These are phyloP conservation scores for Margaritifera margaritifera DNA, from an alignment of 2,888 invertebrate genomes.

Conservation along the genomic window DNA sequence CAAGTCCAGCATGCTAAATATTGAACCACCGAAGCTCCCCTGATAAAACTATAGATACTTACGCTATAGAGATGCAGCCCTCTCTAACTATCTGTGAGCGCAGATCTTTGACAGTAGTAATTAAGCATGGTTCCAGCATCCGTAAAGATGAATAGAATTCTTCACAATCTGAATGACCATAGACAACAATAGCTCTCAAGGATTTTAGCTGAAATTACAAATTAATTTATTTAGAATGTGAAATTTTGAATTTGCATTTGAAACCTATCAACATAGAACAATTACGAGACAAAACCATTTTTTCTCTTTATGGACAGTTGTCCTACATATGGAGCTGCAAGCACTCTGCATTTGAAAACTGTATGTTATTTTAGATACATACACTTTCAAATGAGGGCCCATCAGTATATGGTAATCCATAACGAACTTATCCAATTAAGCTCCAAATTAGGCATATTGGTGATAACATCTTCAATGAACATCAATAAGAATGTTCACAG, in stretches of 20 bases:
- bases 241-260: not conserved
- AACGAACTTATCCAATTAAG: too few species aligned
- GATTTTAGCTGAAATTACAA: constrained; percentile 83
- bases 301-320: not conserved
- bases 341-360: too few species aligned
- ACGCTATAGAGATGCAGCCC: constrained; percentile 95
- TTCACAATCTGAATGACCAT: constrained; percentile 84
- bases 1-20: too few species aligned
- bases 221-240: not conserved
- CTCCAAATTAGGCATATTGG: too few species aligned
- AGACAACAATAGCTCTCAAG: constrained; percentile 86
- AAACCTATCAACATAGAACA: not conserved
- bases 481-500: too few species aligned
- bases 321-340: not conserved
- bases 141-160: constrained; percentile 85
- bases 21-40: too few species aligned
- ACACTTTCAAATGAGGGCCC: too few species aligned
- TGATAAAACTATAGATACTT: constrained; percentile 36
- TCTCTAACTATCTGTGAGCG: constrained; percentile 94
- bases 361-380: too few species aligned
- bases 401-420: too few species aligned
- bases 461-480: too few species aligned
- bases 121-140: constrained; percentile 77
- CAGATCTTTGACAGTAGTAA: constrained; percentile 67
- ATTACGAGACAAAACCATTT: not conserved